These are phyloP conservation scores for Chanos chanos DNA, from an alignment of 2,797 vertebrate genomes.

Conservation along the genomic window DNA sequence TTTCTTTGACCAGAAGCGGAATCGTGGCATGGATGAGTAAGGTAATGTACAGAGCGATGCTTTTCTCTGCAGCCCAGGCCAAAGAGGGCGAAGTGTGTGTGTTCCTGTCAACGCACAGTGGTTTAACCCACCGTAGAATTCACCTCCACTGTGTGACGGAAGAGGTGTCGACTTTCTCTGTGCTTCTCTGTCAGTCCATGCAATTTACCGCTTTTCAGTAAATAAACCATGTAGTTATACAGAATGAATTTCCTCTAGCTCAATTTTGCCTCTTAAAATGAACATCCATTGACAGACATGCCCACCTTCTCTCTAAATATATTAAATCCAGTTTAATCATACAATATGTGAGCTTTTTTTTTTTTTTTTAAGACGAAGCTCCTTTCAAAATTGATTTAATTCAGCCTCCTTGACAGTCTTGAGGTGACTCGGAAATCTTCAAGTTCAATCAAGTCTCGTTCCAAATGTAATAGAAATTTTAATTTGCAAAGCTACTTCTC, in stretches of 20 bases:
- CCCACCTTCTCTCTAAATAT: conserved; percentile 14
- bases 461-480: conserved; percentile 23
- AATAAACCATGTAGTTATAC: not conserved
- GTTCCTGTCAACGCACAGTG: no score
- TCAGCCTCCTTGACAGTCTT: conserved; percentile 33
- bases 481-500: conserved; percentile 23
- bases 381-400: conserved; percentile 31
- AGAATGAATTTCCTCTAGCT: not conserved
- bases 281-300: conserved; percentile 4
- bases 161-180: no score
- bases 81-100: no score
- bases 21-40: no score
- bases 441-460: conserved; percentile 24
- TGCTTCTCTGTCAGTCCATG: no score
- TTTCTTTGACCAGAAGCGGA: no score
- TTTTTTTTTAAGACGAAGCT: conserved; percentile 31
- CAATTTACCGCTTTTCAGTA: no score
- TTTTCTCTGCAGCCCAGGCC: no score
- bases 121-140: no score
- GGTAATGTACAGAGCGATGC: no score
- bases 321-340: conserved; percentile 28
- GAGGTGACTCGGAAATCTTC: conserved; percentile 24
- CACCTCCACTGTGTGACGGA: no score
- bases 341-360: conserved; percentile 15
- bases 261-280: conserved; percentile 10